A percentile compares a stretch with the other conserved stretches of the same genome.
Conservation (phyloP, 2,888 invertebrate genomes). For the Hecatera dysodea region DNA sequence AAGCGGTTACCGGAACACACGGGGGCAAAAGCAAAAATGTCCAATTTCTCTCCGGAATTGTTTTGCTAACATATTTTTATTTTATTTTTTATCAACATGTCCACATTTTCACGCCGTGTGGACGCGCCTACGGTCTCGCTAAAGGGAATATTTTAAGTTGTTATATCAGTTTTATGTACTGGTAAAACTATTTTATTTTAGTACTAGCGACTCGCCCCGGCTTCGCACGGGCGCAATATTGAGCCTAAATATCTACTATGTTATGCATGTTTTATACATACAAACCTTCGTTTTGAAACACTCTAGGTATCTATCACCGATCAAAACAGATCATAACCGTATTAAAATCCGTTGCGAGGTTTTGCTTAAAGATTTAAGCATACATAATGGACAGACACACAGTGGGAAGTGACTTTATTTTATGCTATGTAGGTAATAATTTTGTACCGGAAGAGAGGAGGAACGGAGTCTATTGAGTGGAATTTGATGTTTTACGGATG, state of each 20-base stretch:
- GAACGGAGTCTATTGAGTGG: not conserved
- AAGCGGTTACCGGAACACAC: conserved; percentile 65
- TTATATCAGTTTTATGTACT: not conserved
- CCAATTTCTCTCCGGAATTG: conserved; percentile 71
- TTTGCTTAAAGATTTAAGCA: no score
- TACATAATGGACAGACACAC: no score
- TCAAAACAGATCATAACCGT: no score
- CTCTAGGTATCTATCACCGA: no score
- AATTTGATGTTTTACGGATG: not conserved
- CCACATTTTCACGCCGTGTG: conserved; percentile 70
- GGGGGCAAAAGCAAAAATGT: conserved; percentile 71
- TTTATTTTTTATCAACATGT: conserved; percentile 67
- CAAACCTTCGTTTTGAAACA: no score
- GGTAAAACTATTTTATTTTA: not conserved
- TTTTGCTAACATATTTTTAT: conserved; percentile 68
- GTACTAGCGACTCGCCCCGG: no score
- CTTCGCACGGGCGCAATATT: no score
- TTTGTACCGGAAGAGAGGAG: not conserved
- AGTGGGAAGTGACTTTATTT: no score
- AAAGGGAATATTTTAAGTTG: conserved; percentile 7
- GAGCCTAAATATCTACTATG: no score
- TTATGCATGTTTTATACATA: no score
- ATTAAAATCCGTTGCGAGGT: no score
- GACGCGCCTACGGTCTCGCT: not conserved
- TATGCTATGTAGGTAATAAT: no score